Percentiles rank a stretch among this genome's conserved stretches.
These are phyloP conservation scores for Trachurus trachurus DNA, from an alignment of 2,797 vertebrate genomes.

Conservation along the genomic window DNA sequence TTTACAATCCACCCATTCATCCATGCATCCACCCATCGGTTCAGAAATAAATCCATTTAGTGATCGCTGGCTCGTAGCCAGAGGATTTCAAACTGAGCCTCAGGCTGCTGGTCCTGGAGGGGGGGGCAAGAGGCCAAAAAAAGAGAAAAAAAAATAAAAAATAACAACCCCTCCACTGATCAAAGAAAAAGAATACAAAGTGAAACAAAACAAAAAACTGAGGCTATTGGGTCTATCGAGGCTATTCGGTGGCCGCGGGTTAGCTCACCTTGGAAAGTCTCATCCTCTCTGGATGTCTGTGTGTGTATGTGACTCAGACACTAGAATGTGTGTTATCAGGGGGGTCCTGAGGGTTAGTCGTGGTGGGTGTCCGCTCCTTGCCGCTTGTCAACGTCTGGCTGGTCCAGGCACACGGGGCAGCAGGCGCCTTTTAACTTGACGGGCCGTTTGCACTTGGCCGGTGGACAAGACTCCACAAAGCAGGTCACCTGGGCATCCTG, in stretches of 20 bases:
- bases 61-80: constrained; percentile 68
- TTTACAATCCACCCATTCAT: constrained; percentile 59
- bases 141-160: constrained; percentile 14
- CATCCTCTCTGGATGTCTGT: constrained; percentile 61
- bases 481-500: constrained; percentile 95
- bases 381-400: constrained; percentile 36
- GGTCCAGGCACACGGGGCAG: constrained; percentile 90
- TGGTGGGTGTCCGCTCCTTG: constrained; percentile 39
- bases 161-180: constrained; percentile 44
- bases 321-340: constrained; percentile 34
- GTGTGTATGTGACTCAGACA: constrained; percentile 60
- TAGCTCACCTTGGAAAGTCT: constrained; percentile 71
- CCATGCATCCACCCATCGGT: constrained; percentile 35
- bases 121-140: constrained; percentile 61
- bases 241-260: constrained; percentile 55
- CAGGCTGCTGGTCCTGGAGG: constrained; percentile 58
- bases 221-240: constrained; percentile 75
- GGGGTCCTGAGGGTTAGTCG: constrained; percentile 79
- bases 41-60: constrained; percentile 72
- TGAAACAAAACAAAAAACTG: constrained; percentile 62
- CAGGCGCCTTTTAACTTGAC: constrained; percentile 89
- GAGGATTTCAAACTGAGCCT: constrained; percentile 62
- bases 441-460: constrained; percentile 84
- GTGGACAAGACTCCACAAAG: constrained; percentile 92
- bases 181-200: constrained; percentile 51